These are phyloP conservation scores for Tetraneura akinire DNA, from an alignment of 1,140 invertebrate genomes.

Conservation along the genomic window DNA sequence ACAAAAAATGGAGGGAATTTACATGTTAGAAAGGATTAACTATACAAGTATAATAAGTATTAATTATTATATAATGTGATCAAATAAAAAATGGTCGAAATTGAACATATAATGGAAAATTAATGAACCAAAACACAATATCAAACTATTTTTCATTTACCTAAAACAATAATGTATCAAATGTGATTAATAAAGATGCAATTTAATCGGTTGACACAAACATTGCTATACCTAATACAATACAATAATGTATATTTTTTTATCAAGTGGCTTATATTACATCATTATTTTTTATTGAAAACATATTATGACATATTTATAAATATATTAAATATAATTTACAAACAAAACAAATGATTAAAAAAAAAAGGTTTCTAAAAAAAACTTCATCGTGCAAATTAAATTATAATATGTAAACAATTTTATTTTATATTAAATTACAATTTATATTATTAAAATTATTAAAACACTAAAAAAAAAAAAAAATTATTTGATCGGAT, in stretches of 20 bases:
- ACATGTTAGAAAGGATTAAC: slow-evolving; percentile 17
- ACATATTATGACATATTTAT: no score
- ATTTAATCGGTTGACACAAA: slow-evolving; percentile 34
- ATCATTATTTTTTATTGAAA: no score
- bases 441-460: background rate
- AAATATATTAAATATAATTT: background rate
- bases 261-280: background rate
- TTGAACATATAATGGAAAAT: background rate
- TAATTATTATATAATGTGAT: background rate
- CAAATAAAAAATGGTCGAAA: background rate
- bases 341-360: background rate
- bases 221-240: background rate
- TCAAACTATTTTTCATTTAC: background rate
- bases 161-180: background rate
- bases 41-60: slow-evolving; percentile 24
- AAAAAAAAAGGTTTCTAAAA: no score
- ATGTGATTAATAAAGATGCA: background rate
- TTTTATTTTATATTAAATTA: background rate
- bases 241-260: background rate
- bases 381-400: background rate
- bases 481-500: slow-evolving; percentile 10
- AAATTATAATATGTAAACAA: background rate
- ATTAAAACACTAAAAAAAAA: background rate
- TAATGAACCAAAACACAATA: slow-evolving; percentile 3
- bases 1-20: slow-evolving; percentile 46